Base-by-base conservation (phyloP, 2,888 invertebrate genomes). In the Leucophenga montana region DNA sequence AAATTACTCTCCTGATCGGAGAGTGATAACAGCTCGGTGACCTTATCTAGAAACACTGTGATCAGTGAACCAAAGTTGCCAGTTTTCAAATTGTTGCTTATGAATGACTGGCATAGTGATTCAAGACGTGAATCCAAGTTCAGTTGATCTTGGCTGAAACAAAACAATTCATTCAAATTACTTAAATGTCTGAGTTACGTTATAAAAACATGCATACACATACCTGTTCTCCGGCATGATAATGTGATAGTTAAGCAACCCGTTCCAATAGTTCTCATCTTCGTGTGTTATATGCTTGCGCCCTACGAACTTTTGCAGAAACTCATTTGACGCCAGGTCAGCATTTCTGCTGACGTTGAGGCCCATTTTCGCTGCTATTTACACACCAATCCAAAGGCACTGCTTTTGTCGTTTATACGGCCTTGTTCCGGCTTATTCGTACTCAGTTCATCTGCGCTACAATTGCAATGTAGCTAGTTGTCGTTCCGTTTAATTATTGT, bases 231-330 rank as follows among this genome's bases (percentile, higher is more conserved):
- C 90, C 0, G 97, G 97, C 71, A 96, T 93, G 48, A 92, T 92
- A 78, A 97, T 94, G 77, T 97, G 95, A 86, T 97, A 99, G 0
- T 97, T 95, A 48, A 99, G 90, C 75, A 99, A 92, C 77, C 94
- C 93, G 86, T 96, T 96, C 99, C 99, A 99, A 88, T 96, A 98
- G 0, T 95, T 94, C 86, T 97, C 95, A 87, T 96, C 96, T 86
- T 96, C 95, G 8, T 93, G 92, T 5, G 94, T 92, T 78, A 99
- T 94, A 48, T 93, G 90, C 75, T 78, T 78, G 11, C 85, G 82
- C 16, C 96, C 94, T 74, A 95, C 94, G 86, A 98, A 95, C 74
- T 92, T 91, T 72, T 91, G 90, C 62, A 98, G 90, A 85, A 94
- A 92, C 83, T 94, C 94, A 89, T 98, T 98, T 74, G 91, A 92